phyloP scores from a whole-genome alignment of 2,797 vertebrate genomes.

The Eulemur rubriventer region DNA sequence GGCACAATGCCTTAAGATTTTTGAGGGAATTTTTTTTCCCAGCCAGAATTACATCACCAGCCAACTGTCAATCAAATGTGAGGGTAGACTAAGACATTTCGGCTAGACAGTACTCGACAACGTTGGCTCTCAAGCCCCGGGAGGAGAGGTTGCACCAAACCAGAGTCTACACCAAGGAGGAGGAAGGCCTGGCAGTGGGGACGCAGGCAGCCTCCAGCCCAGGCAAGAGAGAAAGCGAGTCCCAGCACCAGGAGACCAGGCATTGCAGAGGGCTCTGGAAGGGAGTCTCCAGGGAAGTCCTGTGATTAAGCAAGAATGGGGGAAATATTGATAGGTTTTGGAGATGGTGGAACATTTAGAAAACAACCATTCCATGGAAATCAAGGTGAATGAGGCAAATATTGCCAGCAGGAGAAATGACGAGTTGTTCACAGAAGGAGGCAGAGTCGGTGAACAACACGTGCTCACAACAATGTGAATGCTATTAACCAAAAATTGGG shows the following conservation, averaged over 20 bases:
- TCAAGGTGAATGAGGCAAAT: background rate
- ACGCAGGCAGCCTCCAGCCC: background rate
- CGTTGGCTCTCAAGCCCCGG: background rate
- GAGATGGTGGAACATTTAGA: background rate
- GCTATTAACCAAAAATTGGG: background rate
- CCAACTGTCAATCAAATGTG: background rate
- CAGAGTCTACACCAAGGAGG: background rate
- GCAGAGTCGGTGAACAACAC: background rate
- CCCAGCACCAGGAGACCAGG: background rate
- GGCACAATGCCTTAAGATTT: background rate
- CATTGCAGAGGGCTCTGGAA: background rate
- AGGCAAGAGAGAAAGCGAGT: background rate
- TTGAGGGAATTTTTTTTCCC: background rate
- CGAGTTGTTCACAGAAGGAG: background rate
- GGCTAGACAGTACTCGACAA: background rate
- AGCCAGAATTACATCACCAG: background rate
- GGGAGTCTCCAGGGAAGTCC: background rate
- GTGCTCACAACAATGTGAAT: background rate
- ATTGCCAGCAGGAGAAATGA: background rate
- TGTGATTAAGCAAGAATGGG: background rate
- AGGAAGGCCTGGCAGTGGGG: background rate
- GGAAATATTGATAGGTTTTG: background rate
- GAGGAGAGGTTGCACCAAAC: background rate
- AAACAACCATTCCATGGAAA: background rate
- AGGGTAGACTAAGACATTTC: background rate